Base-by-base conservation (phyloP, 2,113 vertebrate species). In the Oreotragus oreotragus region DNA sequence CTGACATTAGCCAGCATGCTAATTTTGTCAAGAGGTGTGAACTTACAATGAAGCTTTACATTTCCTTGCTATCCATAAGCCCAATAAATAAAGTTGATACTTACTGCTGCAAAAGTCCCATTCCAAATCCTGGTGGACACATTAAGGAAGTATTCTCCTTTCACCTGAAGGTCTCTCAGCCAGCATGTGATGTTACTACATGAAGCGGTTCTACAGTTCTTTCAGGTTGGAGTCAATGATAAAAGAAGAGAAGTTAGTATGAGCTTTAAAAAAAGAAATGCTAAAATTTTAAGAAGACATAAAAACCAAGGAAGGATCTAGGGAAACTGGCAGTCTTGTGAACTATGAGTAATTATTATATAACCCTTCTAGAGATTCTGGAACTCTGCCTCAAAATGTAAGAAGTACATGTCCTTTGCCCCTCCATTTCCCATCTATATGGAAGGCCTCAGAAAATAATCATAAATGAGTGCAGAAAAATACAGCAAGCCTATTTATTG, bases 41-140 rank as follows among this genome's bases (percentile, higher is more conserved):
- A 39, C n/a, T 77, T 53, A 66, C 43, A 39, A 0, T 14, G 30
- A 79, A 79, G 28, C 11, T 7, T 28, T 45, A 13, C 0, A 1
- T 49, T 66, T 66, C 25, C 57, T 43, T 66, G n/a, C 9, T 33
- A 25, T 36, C 57, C 10, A 4, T 60, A 89, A 16, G 1, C 84
- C 76, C 13, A 36, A 17, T 45, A 94, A 93, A 60, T 4, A 8
- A 28, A 84, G 28, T 19, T 39, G 28, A 93, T 98, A 99, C 99
- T 99, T 98, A 99, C 99, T 60, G 98, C 96, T 77, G 98, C 98
- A 93, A 99, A 99, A 0, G 99, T 99, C 64, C 99, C 98, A 0
- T 99, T 99, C 99, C 99, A 99, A 96, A 99, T 99, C 96, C 99
- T 99, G 10, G 99, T 99, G n/a, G 99, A 99, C 77, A 99, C 98